These are phyloP conservation scores for Remorina albescens DNA, from an alignment of 2,797 vertebrate species.

Conservation along the genomic window DNA sequence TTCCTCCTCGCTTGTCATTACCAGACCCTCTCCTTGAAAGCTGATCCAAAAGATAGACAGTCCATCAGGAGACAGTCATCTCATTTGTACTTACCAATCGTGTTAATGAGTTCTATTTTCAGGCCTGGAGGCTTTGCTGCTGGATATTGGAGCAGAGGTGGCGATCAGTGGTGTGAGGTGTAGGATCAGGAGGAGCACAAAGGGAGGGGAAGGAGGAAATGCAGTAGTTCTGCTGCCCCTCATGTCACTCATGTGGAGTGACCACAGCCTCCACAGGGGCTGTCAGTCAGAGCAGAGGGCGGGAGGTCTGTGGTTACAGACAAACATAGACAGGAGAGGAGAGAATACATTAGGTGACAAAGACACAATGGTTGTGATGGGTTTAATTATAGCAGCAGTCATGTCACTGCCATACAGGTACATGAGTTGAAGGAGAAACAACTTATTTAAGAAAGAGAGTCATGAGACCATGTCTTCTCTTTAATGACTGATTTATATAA, in stretches of 20 bases:
- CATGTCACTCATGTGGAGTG: constrained; percentile 78
- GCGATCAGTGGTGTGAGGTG: constrained; percentile 78
- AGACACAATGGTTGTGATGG: constrained; percentile 75
- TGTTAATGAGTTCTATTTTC: constrained; percentile 92
- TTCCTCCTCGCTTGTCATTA: constrained; percentile 86
- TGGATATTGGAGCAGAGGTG: constrained; percentile 81
- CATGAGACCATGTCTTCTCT: constrained; percentile 30
- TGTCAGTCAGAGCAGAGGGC: constrained; percentile 81
- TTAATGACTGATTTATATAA: constrained; percentile 24
- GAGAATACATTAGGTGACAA: constrained; percentile 77
- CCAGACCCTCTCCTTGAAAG: constrained; percentile 88
- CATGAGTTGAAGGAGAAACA: constrained; percentile 63
- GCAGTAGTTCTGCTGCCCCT: constrained; percentile 72
- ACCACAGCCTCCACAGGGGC: constrained; percentile 79
- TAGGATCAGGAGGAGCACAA: constrained; percentile 64
- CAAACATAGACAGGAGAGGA: constrained; percentile 62
- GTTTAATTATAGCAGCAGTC: constrained; percentile 77
- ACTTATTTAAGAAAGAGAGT: constrained; percentile 13
- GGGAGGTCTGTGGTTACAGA: constrained; percentile 74
- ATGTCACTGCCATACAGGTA: constrained; percentile 68
- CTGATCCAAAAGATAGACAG: constrained; percentile 90
- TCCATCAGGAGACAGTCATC: constrained; percentile 88
- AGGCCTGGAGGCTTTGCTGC: constrained; percentile 79
- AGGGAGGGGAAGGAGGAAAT: constrained; percentile 66
- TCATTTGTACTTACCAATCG: constrained; percentile 90